phyloP scores from a whole-genome alignment of 2,797 vertebrate species.

The Rhinoraja longicauda region DNA sequence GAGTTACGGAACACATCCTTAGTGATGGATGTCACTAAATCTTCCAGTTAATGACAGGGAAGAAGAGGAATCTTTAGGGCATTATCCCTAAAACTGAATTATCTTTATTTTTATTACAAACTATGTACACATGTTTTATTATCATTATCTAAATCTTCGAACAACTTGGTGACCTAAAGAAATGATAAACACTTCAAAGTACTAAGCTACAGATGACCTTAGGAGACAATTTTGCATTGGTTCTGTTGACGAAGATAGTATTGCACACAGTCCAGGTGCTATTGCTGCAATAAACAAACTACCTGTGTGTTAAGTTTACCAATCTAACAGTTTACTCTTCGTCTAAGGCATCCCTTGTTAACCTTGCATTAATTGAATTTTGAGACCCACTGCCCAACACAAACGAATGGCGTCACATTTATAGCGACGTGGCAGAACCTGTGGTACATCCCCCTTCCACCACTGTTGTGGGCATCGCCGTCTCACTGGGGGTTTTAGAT shows the following conservation, averaged over 20 bases:
- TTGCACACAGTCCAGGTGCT: conserved; percentile 18
- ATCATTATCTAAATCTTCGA: neutral
- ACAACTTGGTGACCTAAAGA: neutral
- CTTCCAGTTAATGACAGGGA: conserved; percentile 20
- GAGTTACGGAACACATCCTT: conserved; percentile 28
- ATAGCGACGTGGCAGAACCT: neutral
- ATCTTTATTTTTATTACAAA: conserved; percentile 33
- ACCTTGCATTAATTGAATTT: neutral
- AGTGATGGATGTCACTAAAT: conserved; percentile 14
- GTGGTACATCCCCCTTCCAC: too few species aligned
- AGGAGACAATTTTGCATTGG: neutral
- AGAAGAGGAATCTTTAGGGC: neutral
- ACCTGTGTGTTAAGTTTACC: neutral
- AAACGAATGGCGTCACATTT: neutral
- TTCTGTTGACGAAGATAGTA: neutral
- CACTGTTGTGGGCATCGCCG: too few species aligned
- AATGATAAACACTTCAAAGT: neutral
- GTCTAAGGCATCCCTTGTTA: neutral
- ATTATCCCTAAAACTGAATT: conserved; percentile 27
- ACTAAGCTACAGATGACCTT: neutral
- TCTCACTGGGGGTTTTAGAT: too few species aligned
- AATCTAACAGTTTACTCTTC: conserved; percentile 5
- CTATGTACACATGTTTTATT: conserved; percentile 16
- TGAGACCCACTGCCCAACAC: neutral
- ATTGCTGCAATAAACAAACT: conserved; percentile 24